A percentile compares a stretch with the other conserved stretches of the same genome.
These are phyloP conservation scores for Eugnorisma glareosa DNA, from an alignment of 2,888 invertebrate species.

Conservation along the genomic window DNA sequence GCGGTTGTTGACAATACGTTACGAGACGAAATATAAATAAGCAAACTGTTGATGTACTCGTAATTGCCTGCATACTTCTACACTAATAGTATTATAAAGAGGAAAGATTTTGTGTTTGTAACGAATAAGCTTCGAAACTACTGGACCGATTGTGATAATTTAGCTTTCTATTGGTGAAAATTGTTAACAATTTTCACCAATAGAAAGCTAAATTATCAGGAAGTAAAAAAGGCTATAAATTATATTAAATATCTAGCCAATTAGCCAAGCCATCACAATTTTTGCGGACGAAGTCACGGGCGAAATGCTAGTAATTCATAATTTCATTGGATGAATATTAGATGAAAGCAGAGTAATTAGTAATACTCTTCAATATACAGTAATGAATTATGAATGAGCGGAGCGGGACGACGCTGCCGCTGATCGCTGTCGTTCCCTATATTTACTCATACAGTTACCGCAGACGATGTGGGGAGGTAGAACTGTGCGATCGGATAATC, in stretches of 20 bases:
- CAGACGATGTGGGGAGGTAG: constrained; percentile 1
- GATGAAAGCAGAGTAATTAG: constrained; percentile 8
- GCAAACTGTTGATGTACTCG: neutral
- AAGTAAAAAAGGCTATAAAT: no score
- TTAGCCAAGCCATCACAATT: no score
- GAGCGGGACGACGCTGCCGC: neutral
- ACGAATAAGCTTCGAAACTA: no score
- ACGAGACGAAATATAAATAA: neutral
- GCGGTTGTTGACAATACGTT: neutral
- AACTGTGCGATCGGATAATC: constrained; percentile 15
- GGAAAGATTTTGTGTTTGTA: no score
- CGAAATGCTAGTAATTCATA: no score
- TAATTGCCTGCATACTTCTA: neutral
- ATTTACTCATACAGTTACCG: constrained; percentile 6
- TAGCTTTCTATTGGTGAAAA: no score
- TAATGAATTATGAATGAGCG: constrained; percentile 39
- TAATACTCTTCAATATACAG: neutral
- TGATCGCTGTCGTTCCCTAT: neutral
- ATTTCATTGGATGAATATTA: neutral
- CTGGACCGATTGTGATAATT: no score
- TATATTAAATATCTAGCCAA: no score
- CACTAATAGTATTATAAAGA: no score
- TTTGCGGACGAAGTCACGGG: no score
- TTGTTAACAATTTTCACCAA: no score
- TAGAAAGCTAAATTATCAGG: no score